Base-by-base conservation (phyloP, 2,888 invertebrate genomes). In the Spilosoma lubricipeda region DNA sequence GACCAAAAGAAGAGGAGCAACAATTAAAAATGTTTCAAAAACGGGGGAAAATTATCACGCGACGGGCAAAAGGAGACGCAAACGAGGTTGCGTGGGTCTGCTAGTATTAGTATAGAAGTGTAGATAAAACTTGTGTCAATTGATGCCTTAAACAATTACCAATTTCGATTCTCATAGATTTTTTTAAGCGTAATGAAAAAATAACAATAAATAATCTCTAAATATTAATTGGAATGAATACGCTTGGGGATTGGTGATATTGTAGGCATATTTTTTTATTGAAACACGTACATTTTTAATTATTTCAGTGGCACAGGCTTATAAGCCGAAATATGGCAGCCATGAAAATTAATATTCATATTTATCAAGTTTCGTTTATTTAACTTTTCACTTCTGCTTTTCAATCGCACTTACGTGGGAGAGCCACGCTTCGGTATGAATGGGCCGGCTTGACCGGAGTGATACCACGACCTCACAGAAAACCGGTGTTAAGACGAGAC, bases 251-350 rank as follows among this genome's bases (percentile, higher is more conserved):
- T 76, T 42, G 71, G 52, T 72, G 71, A 68, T 67, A 78, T 74
- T 69, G 81, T 78, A 73, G 73, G 72, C 65, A 75, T 63, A 79
- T 78, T 77, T 73, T 83, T 83, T 82, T 78, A 82, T 81, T 79
- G 83, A 83, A 86, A 84, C 86, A 83, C 86, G 86, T 85, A 80
- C 85, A 77, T 78, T 86, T 86, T 87, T 87, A 87, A 87, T 87
- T 87, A 87, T 80, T 77, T 78, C 72, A 70, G 71, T 66, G 30
- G 48, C 45, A 59, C 48, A 63, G 70, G 33, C 63, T 52, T 59
- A 70, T 33, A 42, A 42, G 45, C 33, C 33, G 33, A 66, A 56
- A 56, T 73, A 52, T 39, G 20, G 27, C 15, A 23, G 48, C 23
- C 36, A n/a, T 69, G 56, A 56, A 69, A 56, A 69, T 27, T 56